Conservation (phyloP, 1,140 invertebrate species). For the Drosophila carrolli region DNA sequence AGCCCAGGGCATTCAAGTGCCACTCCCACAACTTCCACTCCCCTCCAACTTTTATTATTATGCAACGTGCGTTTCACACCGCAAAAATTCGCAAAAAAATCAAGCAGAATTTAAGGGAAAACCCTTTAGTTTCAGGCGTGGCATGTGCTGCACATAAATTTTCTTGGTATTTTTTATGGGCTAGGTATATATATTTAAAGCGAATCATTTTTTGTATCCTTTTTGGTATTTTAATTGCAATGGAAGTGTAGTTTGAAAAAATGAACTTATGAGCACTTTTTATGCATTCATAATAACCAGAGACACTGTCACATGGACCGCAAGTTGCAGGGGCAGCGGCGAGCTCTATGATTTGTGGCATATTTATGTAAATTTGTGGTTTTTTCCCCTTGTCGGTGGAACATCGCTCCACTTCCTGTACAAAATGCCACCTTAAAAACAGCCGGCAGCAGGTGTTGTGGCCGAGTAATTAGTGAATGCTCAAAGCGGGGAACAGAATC, state of each 20-base stretch:
- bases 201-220: slow-evolving; percentile 15
- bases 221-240: slow-evolving; percentile 72
- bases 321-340: slow-evolving; percentile 23
- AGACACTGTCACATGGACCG: slow-evolving; percentile 58
- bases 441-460: slow-evolving; percentile 69
- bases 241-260: slow-evolving; percentile 71
- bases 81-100: slow-evolving; percentile 21
- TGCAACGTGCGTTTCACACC: slow-evolving; percentile 67
- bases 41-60: slow-evolving; percentile 68
- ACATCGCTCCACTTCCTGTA: slow-evolving; percentile 39
- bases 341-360: slow-evolving; percentile 76
- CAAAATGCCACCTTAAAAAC: slow-evolving; percentile 1
- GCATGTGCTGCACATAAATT: slow-evolving; percentile 74
- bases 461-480: slow-evolving; percentile 70
- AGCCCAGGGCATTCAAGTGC: slow-evolving; percentile 31
- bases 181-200: slow-evolving; percentile 25
- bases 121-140: slow-evolving; percentile 54
- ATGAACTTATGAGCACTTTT: slow-evolving; percentile 68
- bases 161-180: slow-evolving; percentile 62
- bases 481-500: slow-evolving; percentile 17
- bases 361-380: slow-evolving; percentile 83
- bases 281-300: slow-evolving; percentile 75
- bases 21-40: slow-evolving; percentile 1
- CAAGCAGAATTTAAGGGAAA: background rate
- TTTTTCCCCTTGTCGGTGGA: slow-evolving; percentile 52